Conservation (phyloP, 92 coral and sea anemone species). For the Palythoa heliodiscus region DNA sequence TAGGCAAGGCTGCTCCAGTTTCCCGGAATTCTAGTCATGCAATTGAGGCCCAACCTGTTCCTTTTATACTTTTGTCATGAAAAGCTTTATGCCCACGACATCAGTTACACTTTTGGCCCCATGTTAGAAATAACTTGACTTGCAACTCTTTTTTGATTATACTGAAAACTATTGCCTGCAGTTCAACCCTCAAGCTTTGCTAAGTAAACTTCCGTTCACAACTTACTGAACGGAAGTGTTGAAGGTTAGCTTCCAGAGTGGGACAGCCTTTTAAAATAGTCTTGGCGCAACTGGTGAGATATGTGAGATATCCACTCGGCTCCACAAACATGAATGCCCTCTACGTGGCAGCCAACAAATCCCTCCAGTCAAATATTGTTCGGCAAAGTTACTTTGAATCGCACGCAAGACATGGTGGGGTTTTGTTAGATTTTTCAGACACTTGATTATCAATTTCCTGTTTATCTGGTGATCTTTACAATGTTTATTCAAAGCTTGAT, state of each 20-base stretch:
- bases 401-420: not conserved
- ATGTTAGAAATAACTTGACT: not conserved
- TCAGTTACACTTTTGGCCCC: not conserved
- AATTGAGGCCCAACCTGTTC: conserved; percentile 12
- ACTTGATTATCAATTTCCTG: conserved; percentile 92
- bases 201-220: conserved; percentile 40
- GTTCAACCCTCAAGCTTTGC: conserved; percentile 34
- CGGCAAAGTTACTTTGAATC: conserved; percentile 8
- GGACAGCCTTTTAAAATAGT: not conserved
- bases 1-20: not conserved
- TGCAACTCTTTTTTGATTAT: not conserved
- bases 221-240: conserved; percentile 36
- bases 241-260: conserved; percentile 1
- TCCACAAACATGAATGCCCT: not conserved
- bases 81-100: conserved; percentile 27
- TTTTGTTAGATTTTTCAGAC: conserved; percentile 65
- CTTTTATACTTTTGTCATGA: not conserved
- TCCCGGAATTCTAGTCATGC: not conserved
- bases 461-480: conserved; percentile 65
- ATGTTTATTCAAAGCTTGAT: conserved; percentile 68
- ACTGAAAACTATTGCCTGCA: not conserved
- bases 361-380: conserved; percentile 68
- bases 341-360: not conserved
- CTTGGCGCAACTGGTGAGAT: conserved; percentile 1
- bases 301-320: not conserved